Evolutionary conservation across 2,797 vertebrate genomes (phyloP), one percentile per base, ranked within the genome.

Genomic region (Enteromius thamalakanensis): DNA sequence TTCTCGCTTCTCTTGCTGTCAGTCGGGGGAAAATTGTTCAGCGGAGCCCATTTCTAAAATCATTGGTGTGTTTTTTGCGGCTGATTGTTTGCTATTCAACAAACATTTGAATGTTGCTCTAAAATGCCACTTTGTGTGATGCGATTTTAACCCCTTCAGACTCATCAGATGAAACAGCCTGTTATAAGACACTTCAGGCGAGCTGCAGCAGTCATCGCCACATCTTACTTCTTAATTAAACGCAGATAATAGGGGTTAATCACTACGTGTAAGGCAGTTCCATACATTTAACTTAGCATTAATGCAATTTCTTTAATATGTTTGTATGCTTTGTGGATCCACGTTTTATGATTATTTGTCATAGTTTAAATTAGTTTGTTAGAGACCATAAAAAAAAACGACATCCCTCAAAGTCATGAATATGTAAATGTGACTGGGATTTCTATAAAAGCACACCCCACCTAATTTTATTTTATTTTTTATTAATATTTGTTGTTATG

Each of bases 11-110:
- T 68, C 83, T 84, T 74, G 72, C 86, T 82, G 84, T 86, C 91
- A 90, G 86, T 86, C 42, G 79, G 84, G 87, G 80, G 89, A 89
- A 93, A 93, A 93, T 92, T 87, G 91, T 89, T 90, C 90, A 91
- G 88, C 84, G 88, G 88, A 90, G 89, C 86, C 87, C 86, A 88
- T 90, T 89, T 86, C 49, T 83, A 72, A 88, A 87, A 88, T 89
- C 88, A 88, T 87, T 84, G 85, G 64, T 87, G 88, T 88, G 87
- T 87, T 89, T 90, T 87, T 88, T 75, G 47, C 70, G 29, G 82
- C 85, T 87, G 88, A 86, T 89, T 88, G 86, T 90, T 90, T 88
- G 85, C 84, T 84, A 84, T 89, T 89, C 85, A 70, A 86, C 79
- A 89, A 83, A 86, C 88, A 90, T 88, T 86, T 88, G 79, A 84